These are phyloP conservation scores for Triplophysa yarkandensis DNA, from an alignment of 2,797 vertebrate genomes.

Conservation along the genomic window DNA sequence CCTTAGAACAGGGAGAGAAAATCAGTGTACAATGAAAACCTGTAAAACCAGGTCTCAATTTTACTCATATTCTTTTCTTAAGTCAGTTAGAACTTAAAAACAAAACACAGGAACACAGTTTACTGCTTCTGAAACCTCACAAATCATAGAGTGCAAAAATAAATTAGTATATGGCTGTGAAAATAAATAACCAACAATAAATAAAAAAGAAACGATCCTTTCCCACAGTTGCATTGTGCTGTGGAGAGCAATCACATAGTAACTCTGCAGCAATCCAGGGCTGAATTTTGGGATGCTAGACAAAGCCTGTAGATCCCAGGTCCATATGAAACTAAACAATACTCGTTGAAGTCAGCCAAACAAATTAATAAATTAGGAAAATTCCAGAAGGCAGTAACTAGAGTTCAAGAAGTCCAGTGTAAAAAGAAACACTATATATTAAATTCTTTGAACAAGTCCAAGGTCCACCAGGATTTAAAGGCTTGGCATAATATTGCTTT, in stretches of 20 bases:
- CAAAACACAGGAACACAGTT: constrained; percentile 14
- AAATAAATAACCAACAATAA: constrained; percentile 61
- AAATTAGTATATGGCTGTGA: constrained; percentile 42
- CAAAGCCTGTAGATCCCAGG: background rate
- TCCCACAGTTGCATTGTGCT: constrained; percentile 16
- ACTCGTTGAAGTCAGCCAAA: background rate
- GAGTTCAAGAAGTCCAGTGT: constrained; percentile 50
- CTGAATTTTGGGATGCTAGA: background rate
- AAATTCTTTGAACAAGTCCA: constrained; percentile 36
- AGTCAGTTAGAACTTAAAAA: constrained; percentile 34
- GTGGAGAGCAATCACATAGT: background rate
- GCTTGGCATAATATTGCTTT: constrained; percentile 58
- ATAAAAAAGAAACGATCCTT: constrained; percentile 37
- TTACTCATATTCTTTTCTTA: constrained; percentile 16
- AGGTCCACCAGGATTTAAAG: constrained; percentile 50
- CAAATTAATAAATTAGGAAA: constrained; percentile 47
- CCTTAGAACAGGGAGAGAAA: constrained; percentile 57
- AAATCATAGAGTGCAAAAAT: constrained; percentile 44
- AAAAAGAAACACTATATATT: constrained; percentile 32
- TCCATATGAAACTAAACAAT: background rate
- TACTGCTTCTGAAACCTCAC: constrained; percentile 49
- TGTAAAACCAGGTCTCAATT: constrained; percentile 75
- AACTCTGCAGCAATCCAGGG: constrained; percentile 40
- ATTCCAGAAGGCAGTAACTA: constrained; percentile 40
- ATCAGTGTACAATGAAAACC: constrained; percentile 59